phyloP scores from a whole-genome alignment of 1,140 invertebrate genomes.

The Drosophila paulistorum region DNA sequence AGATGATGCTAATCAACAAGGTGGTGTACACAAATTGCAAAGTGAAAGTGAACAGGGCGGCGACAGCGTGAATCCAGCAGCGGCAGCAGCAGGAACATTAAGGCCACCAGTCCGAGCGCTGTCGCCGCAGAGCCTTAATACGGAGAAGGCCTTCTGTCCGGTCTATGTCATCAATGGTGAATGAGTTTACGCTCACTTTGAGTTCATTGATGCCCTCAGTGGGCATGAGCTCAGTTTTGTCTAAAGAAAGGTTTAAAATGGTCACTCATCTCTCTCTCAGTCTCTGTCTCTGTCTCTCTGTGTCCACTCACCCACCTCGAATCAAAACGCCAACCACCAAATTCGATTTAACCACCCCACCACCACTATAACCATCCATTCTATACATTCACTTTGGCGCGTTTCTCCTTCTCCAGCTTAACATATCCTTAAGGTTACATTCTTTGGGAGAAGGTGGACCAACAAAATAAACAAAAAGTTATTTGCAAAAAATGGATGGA shows the following conservation, averaged over 20 bases:
- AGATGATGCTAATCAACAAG: not conserved
- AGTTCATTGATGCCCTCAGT: conserved; percentile 79
- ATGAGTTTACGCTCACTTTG: conserved; percentile 82
- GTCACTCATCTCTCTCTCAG: not conserved
- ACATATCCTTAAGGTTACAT: conserved; percentile 32
- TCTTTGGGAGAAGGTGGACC: not conserved
- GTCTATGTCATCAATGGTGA: conserved; percentile 81
- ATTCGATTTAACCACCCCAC: conserved; percentile 2
- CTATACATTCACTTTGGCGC: not conserved
- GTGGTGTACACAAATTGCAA: conserved; percentile 16
- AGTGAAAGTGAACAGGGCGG: conserved; percentile 56
- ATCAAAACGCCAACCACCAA: conserved; percentile 11
- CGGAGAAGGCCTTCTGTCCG: conserved; percentile 78
- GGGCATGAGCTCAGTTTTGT: conserved; percentile 81
- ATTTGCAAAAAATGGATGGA: conserved; percentile 22
- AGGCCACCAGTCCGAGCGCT: conserved; percentile 55
- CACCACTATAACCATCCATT: conserved; percentile 27
- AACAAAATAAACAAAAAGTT: not conserved
- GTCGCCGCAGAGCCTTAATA: conserved; percentile 74
- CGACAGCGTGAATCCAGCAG: conserved; percentile 43
- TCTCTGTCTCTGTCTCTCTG: not conserved
- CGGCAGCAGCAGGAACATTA: conserved; percentile 18
- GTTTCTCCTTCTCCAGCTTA: conserved; percentile 17
- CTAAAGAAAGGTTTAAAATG: conserved; percentile 29
- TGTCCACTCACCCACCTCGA: conserved; percentile 27